Conservation (phyloP, 2,797 vertebrate genomes). For the Alca torda region DNA sequence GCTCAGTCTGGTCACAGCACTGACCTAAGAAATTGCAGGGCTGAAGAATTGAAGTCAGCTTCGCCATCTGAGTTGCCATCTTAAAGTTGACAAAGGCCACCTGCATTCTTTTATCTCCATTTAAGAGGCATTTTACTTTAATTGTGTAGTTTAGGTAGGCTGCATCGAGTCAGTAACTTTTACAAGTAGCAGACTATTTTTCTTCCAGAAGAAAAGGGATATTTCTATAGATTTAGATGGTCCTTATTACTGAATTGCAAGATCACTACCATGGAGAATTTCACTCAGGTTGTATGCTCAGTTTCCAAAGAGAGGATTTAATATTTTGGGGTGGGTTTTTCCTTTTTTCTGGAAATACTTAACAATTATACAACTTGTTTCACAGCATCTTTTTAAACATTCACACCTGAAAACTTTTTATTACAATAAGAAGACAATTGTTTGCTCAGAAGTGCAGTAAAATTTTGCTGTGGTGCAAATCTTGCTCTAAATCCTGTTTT, state of each 20-base stretch:
- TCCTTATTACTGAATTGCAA: background rate
- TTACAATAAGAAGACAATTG: background rate
- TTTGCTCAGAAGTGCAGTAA: background rate
- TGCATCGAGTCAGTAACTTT: background rate
- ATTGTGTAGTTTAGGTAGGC: background rate
- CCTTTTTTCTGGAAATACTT: background rate
- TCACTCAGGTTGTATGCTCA: background rate
- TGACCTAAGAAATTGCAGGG: background rate
- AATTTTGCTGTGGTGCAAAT: background rate
- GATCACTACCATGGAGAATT: background rate
- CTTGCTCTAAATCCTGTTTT: background rate
- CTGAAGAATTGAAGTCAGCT: background rate
- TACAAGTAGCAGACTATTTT: background rate
- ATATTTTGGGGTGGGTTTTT: background rate
- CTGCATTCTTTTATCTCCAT: background rate
- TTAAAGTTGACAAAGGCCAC: background rate
- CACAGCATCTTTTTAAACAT: background rate
- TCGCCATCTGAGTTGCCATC: background rate
- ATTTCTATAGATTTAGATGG: background rate
- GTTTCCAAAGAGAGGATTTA: slow-evolving; percentile 6
- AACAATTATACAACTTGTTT: background rate
- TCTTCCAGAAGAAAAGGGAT: background rate
- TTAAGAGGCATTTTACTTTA: slow-evolving; percentile 23
- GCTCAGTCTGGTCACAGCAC: background rate
- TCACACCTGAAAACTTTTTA: slow-evolving; percentile 22